Conservation (phyloP, 2,797 vertebrate species). For the Chelon labrosus region DNA sequence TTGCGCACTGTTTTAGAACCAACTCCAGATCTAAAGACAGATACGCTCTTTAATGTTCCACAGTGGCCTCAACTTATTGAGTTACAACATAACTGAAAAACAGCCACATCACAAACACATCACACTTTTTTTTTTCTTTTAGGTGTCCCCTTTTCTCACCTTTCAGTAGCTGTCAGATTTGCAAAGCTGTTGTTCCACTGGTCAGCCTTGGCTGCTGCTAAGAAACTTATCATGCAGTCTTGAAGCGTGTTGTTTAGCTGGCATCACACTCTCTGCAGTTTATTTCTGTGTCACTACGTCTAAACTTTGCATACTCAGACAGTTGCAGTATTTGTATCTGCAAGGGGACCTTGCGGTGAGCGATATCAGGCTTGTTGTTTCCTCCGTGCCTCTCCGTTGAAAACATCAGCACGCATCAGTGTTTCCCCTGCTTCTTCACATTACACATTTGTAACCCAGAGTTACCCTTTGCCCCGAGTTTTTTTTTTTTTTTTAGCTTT, state of each 20-base stretch:
- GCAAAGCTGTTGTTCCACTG: conserved; percentile 42
- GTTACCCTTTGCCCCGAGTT: conserved; percentile 61
- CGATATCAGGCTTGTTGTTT: conserved; percentile 73
- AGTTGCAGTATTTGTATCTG: conserved; percentile 66
- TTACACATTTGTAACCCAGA: conserved; percentile 62
- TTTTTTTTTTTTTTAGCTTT: conserved; percentile 15
- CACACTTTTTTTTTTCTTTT: conserved; percentile 9
- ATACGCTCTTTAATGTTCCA: conserved; percentile 55
- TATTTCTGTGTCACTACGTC: conserved; percentile 8
- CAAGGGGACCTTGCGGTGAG: conserved; percentile 76
- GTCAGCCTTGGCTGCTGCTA: conserved; percentile 43
- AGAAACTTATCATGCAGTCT: conserved; percentile 31
- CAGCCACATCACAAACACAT: conserved; percentile 26
- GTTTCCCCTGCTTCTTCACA: conserved; percentile 68
- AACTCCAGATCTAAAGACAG: conserved; percentile 12
- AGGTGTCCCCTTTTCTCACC: conserved; percentile 18
- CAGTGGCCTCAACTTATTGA: conserved; percentile 47
- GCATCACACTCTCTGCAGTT: conserved; percentile 9
- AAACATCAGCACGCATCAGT: conserved; percentile 73
- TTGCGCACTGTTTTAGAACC: not conserved
- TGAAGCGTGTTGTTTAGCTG: conserved; percentile 32
- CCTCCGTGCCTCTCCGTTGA: conserved; percentile 60
- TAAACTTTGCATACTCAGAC: conserved; percentile 75
- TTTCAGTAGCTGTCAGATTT: conserved; percentile 8
- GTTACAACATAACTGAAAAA: conserved; percentile 34